Percentiles rank a stretch among this genome's conserved stretches.
These are phyloP conservation scores for Malurus cyaneus DNA, from an alignment of 2,113 vertebrate genomes.

Conservation along the genomic window DNA sequence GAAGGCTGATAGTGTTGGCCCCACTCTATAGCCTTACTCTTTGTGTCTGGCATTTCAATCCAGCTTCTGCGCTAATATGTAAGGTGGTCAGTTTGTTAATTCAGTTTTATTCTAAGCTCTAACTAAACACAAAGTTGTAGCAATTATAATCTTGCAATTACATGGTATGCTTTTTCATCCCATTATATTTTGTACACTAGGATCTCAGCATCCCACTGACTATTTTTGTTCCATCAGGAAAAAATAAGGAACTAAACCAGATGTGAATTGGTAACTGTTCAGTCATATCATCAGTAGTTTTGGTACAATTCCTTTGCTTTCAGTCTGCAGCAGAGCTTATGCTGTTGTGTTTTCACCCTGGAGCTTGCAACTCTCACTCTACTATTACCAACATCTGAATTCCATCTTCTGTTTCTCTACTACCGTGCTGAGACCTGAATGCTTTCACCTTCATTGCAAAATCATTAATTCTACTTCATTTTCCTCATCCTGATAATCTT, in stretches of 20 bases:
- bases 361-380: neutral
- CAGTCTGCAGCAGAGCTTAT: neutral
- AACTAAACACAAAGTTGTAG: neutral
- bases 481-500: neutral
- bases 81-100: neutral
- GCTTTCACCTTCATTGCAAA: conserved; percentile 1
- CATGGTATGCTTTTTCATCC: accelerated
- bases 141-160: neutral
- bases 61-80: neutral
- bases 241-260: neutral
- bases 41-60: neutral
- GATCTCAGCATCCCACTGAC: neutral
- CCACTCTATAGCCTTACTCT: neutral
- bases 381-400: neutral
- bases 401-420: neutral
- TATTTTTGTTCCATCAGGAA: neutral
- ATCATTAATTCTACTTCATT: conserved; percentile 20
- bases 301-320: neutral
- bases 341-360: neutral
- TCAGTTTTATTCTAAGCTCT: neutral
- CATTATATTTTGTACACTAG: neutral
- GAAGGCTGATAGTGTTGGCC: neutral
- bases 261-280: neutral
- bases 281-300: neutral
- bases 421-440: neutral